Base-by-base conservation (phyloP, 2,113 vertebrate genomes). In the Todiramphus chloris region DNA sequence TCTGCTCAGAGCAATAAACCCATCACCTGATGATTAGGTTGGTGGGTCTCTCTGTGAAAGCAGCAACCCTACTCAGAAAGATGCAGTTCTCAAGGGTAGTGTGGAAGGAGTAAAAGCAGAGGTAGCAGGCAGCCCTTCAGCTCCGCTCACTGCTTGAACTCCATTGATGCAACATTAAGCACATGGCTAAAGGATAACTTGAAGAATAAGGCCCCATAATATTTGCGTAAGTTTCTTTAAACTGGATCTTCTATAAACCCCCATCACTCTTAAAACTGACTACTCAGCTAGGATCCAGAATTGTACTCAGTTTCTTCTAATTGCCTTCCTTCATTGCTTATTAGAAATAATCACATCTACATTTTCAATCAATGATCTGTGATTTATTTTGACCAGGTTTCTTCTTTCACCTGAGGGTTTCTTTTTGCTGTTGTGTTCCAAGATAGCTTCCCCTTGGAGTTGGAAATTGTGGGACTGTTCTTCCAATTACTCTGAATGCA, bases 311-410 rank as follows among this genome's bases (percentile, higher is more conserved):
- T 68, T 96, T 73, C 55, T 93, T 87, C 62, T 93, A 90, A 90
- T 84, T 90, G 75, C 50, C 82, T 88, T 53, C 59, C 68, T 86
- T 96, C 73, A 62, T 18, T 93, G 79, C 77, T 48, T 87, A 79
- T 88, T 96, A 91, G 79, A 94, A 94, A 74, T 87, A 96, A 96
- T 68, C 67, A 25, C 82, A 74, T 94, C 70, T 96, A 91, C 75
- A 16, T 94, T 94, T 94, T 89, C 76, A 95, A 90, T 93, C 94
- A 93, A 95, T 95, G 94, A 96, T 80, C 89, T 97, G 93, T 92
- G 91, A 93, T 95, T 96, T 91, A 94, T 94, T 95, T 94, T 88
- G 93, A 91, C 68, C 78, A 79, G 75, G 75, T 95, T 96, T 96
- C 80, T 86, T 93, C 81, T 91, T 97, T 94, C 93, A 86, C 78